phyloP scores from a whole-genome alignment of 30 jellyfish, hydroid and myxozoan genomes.

The Sanderia malayensis region DNA sequence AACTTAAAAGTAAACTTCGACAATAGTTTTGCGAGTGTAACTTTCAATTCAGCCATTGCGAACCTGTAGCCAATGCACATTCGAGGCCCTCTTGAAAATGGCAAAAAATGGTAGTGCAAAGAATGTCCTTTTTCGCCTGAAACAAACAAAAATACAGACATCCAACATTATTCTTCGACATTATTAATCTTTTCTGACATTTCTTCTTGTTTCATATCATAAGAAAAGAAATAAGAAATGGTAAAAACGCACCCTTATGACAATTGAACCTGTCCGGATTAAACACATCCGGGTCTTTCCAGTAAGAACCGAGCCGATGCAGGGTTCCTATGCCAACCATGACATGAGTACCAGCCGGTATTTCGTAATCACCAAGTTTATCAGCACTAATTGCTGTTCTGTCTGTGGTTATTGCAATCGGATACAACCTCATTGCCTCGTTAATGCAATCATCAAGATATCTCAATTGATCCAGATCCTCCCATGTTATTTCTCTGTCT shows the following conservation, averaged over 20 bases:
- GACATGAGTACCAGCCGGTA: slow-evolving; percentile 65
- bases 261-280: slow-evolving; percentile 60
- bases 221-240: too few relatives aligned
- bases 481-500: slow-evolving; percentile 34
- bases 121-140: too few relatives aligned
- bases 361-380: slow-evolving; percentile 39
- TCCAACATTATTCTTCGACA: too few relatives aligned
- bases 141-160: too few relatives aligned
- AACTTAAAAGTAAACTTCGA: slow-evolving; percentile 14
- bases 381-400: slow-evolving; percentile 47
- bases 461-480: slow-evolving; percentile 24
- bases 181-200: too few relatives aligned
- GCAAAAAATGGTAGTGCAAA: slow-evolving; percentile 38
- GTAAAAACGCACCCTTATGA: too few relatives aligned
- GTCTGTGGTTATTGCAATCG: slow-evolving; percentile 49
- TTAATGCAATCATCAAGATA: slow-evolving; percentile 45
- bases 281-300: slow-evolving; percentile 51
- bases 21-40: slow-evolving; percentile 23
- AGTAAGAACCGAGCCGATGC: slow-evolving; percentile 50
- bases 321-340: slow-evolving; percentile 66
- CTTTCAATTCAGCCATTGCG: slow-evolving; percentile 48
- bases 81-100: slow-evolving; percentile 63
- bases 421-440: slow-evolving; percentile 61
- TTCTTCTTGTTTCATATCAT: too few relatives aligned
- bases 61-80: slow-evolving; percentile 59